phyloP scores from a whole-genome alignment of 2,113 vertebrate species.

The Vicugna pacos region DNA sequence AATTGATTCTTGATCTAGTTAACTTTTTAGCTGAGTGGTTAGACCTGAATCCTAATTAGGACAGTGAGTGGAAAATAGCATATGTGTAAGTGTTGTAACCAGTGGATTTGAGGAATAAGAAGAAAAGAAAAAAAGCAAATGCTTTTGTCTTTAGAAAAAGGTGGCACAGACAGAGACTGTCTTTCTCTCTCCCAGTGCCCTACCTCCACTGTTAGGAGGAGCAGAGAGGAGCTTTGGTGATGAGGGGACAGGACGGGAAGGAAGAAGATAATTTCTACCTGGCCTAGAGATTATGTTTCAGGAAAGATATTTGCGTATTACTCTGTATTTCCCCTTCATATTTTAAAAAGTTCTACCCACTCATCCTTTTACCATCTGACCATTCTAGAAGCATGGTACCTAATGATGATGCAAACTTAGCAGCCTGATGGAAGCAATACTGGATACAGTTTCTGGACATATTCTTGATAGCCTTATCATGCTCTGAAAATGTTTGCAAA shows the following conservation, averaged over 20 bases:
- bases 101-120: slow-evolving; percentile 49
- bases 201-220: neutral
- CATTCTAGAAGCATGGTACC: neutral
- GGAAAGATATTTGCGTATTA: slow-evolving; percentile 30
- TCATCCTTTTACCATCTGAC: neutral
- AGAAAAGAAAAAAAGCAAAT: neutral
- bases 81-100: slow-evolving; percentile 27
- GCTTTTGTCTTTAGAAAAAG: slow-evolving; percentile 28
- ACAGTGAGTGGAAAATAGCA: slow-evolving; percentile 49
- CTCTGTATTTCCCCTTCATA: slow-evolving; percentile 26
- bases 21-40: slow-evolving; percentile 47
- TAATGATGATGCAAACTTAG: neutral
- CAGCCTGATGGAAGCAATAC: slow-evolving; percentile 3
- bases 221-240: neutral
- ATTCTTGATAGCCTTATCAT: neutral
- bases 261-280: neutral
- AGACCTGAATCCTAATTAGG: slow-evolving; percentile 58
- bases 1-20: slow-evolving; percentile 61
- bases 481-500: slow-evolving; percentile 53
- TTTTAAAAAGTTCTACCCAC: neutral
- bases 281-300: slow-evolving; percentile 8
- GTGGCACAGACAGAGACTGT: neutral
- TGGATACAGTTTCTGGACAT: neutral
- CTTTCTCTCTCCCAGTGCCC: neutral
- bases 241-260: neutral